Conservation (phyloP, 2,113 vertebrate species). For the Laterallus jamaicensis region DNA sequence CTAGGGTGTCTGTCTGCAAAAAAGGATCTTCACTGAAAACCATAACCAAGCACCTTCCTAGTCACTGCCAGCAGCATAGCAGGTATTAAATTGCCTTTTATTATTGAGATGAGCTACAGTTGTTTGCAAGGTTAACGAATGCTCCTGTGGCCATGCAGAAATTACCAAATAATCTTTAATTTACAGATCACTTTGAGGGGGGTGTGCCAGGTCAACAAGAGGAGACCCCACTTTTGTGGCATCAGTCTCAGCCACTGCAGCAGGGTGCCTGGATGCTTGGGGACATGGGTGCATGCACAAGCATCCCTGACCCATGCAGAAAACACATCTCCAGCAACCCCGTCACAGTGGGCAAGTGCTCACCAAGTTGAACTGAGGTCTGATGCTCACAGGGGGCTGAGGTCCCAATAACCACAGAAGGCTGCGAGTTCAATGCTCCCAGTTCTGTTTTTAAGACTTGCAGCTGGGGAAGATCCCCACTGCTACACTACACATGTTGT, state of each 20-base stretch:
- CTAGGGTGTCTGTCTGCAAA: not conserved
- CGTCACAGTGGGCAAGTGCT: fast-evolving
- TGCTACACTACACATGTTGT: not conserved
- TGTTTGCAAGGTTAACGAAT: not conserved
- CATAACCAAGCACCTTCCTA: not conserved
- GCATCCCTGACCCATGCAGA: fast-evolving
- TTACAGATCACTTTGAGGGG: not conserved
- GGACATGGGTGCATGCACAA: fast-evolving
- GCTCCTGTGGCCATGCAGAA: not conserved
- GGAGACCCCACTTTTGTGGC: not conserved
- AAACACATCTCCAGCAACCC: not conserved
- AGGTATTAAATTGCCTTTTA: not conserved
- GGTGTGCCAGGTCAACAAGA: no score
- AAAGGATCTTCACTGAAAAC: not conserved
- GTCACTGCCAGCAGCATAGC: not conserved
- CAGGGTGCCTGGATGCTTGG: fast-evolving
- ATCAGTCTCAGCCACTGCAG: not conserved
- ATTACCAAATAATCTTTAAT: not conserved
- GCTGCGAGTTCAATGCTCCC: not conserved
- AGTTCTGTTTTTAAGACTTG: not conserved
- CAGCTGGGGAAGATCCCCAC: not conserved
- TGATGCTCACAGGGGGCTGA: fast-evolving
- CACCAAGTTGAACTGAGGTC: fast-evolving
- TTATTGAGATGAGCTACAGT: not conserved
- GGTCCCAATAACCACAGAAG: not conserved